Percentiles rank a stretch among this genome's conserved stretches.
Conservation (phyloP, 1,140 invertebrate species). For the Eulimnadia texana region DNA sequence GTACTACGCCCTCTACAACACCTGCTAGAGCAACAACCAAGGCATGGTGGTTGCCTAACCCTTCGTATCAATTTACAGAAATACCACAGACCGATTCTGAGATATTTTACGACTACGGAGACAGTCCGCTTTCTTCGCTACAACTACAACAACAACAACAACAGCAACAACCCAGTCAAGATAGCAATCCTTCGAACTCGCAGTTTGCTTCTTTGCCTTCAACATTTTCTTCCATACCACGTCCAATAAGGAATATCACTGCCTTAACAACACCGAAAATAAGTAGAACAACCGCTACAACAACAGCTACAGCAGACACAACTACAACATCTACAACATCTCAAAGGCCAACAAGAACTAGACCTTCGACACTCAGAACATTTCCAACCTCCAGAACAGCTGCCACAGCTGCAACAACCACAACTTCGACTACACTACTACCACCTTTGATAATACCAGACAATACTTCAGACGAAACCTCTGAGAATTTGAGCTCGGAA, state of each 20-base stretch:
- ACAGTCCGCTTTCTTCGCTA: background rate
- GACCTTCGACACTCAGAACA: background rate
- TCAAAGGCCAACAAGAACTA: background rate
- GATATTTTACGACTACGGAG: conserved; percentile 1
- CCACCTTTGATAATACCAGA: background rate
- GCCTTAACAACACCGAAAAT: background rate
- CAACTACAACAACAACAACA: background rate
- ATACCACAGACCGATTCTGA: background rate
- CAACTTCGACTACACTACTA: background rate
- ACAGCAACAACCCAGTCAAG: no score
- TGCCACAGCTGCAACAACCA: conserved; percentile 4
- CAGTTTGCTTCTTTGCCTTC: background rate
- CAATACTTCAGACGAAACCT: background rate
- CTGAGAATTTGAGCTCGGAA: background rate
- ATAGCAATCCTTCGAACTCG: no score
- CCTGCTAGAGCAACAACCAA: background rate
- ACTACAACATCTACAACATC: conserved; percentile 1
- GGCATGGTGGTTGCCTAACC: conserved; percentile 4
- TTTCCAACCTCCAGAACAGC: background rate
- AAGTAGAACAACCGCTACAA: background rate
- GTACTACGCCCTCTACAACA: background rate
- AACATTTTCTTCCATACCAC: background rate
- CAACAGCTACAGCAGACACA: background rate
- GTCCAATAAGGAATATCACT: background rate
- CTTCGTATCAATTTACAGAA: background rate